A percentile compares a stretch with the other conserved stretches of the same genome.
Conservation (phyloP, 2,888 invertebrate genomes). For the Endomychus coccineus region DNA sequence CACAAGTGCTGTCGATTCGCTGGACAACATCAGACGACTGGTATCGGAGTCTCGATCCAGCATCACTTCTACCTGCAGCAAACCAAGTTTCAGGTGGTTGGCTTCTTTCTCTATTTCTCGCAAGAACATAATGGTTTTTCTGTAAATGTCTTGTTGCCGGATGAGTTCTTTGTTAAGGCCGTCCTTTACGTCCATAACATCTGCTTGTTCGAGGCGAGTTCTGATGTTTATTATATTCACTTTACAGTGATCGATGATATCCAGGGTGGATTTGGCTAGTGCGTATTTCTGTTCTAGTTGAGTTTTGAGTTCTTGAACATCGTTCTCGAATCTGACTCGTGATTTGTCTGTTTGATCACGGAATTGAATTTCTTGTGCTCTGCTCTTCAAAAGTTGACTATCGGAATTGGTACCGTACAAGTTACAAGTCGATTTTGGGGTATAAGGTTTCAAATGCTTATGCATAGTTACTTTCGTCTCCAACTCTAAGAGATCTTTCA, state of each 20-base stretch:
- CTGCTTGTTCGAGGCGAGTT: slow-evolving; percentile 22
- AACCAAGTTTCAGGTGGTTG: slow-evolving; percentile 30
- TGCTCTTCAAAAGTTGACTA: no score
- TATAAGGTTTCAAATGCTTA: no score
- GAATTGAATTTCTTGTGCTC: no score
- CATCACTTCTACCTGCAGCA: slow-evolving; percentile 30
- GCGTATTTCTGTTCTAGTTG: slow-evolving; percentile 29
- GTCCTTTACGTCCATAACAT: slow-evolving; percentile 15
- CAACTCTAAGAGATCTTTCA: no score
- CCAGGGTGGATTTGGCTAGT: slow-evolving; percentile 29
- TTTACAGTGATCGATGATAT: slow-evolving; percentile 33
- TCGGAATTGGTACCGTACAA: no score
- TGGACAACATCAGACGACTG: no score
- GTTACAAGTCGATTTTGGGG: no score
- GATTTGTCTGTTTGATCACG: no score
- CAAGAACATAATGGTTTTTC: slow-evolving; percentile 29
- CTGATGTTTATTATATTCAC: slow-evolving; percentile 31
- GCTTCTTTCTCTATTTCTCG: slow-evolving; percentile 34
- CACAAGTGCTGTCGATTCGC: no score
- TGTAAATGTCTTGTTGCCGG: slow-evolving; percentile 33
- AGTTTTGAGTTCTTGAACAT: slow-evolving; percentile 20
- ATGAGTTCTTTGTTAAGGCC: slow-evolving; percentile 25
- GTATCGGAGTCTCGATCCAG: no score
- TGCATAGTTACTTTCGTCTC: no score
- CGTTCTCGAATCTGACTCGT: not conserved